These are phyloP conservation scores for Hemibagrus wyckioides DNA, from an alignment of 2,113 vertebrate genomes.

Conservation along the genomic window DNA sequence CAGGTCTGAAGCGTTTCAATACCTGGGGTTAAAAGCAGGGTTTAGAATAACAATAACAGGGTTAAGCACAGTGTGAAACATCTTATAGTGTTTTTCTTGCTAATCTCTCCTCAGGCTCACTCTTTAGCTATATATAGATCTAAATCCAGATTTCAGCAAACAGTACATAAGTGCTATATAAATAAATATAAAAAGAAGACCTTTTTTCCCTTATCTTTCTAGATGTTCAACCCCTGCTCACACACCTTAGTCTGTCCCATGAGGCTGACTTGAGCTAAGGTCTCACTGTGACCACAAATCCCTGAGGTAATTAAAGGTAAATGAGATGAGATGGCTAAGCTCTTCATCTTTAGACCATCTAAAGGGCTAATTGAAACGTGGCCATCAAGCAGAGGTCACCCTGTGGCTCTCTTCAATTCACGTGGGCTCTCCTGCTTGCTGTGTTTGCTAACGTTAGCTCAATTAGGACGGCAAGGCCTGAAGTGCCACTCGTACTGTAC, in stretches of 20 bases:
- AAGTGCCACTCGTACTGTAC: neutral
- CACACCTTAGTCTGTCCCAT: neutral
- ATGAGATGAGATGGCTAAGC: slow-evolving; percentile 39
- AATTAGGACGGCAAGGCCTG: slow-evolving; percentile 10
- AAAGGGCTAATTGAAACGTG: slow-evolving; percentile 61
- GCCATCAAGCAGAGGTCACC: slow-evolving; percentile 59
- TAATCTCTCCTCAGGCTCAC: neutral
- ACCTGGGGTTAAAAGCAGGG: no score
- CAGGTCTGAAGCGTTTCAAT: no score
- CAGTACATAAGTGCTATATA: no score
- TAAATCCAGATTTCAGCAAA: neutral
- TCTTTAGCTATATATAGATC: neutral
- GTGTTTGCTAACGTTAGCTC: neutral
- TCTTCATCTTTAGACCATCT: slow-evolving; percentile 52
- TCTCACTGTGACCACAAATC: slow-evolving; percentile 17
- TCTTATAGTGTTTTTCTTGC: neutral
- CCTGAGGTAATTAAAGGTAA: slow-evolving; percentile 63
- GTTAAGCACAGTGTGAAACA: no score
- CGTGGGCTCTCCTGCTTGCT: neutral
- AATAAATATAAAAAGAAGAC: neutral
- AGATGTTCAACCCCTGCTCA: neutral
- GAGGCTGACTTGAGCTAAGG: neutral
- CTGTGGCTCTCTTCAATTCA: slow-evolving; percentile 16
- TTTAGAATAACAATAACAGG: no score
- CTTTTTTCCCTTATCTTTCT: neutral